These are phyloP conservation scores for Sylvietta virens DNA, from an alignment of 2,113 vertebrate genomes.

Conservation along the genomic window DNA sequence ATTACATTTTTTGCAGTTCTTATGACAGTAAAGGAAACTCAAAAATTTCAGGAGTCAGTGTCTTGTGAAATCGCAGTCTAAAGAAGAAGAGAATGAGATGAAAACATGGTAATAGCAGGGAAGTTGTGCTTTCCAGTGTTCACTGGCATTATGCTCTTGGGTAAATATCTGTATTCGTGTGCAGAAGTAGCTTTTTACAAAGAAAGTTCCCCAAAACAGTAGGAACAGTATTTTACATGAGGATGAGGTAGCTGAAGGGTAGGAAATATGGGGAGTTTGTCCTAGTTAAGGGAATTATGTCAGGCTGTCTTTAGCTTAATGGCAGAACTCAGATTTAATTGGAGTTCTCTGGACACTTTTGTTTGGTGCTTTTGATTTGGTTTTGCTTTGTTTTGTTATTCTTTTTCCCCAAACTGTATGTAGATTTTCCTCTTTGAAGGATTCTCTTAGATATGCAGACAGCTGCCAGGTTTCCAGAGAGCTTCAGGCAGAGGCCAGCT, in stretches of 20 bases:
- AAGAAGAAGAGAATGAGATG: not conserved
- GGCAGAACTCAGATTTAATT: not conserved
- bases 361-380: not conserved
- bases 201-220: not conserved
- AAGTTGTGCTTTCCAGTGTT: not conserved
- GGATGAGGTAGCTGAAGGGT: not conserved
- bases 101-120: not conserved
- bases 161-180: not conserved
- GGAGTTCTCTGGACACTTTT: not conserved
- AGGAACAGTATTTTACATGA: not conserved
- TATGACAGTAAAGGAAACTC: not conserved
- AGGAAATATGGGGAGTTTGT: not conserved
- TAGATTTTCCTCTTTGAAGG: not conserved
- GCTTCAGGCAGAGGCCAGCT: not conserved
- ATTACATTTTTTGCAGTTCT: not conserved
- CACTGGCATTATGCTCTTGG: not conserved
- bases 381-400: not conserved
- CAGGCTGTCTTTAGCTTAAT: not conserved
- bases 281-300: not conserved
- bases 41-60: not conserved
- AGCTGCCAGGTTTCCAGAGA: not conserved
- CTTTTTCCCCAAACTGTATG: fast-evolving
- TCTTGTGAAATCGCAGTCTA: not conserved
- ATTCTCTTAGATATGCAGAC: not conserved
- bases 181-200: not conserved